Conservation (phyloP, 2,797 vertebrate genomes). For the Microctenopoma steveboyesi region DNA sequence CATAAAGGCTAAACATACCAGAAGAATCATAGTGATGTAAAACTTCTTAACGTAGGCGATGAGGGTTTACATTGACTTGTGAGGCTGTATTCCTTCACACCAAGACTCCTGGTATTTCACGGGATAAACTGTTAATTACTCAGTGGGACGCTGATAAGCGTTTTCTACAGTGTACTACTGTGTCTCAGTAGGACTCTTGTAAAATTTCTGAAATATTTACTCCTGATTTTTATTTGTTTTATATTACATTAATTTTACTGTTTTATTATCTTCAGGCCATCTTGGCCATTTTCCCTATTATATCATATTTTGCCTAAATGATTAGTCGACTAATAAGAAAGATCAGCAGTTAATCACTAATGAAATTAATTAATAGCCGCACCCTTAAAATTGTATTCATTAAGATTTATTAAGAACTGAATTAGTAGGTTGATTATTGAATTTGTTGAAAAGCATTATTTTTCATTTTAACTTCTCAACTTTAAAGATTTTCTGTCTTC, state of each 20-base stretch:
- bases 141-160: neutral
- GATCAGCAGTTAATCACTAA: neutral
- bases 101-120: neutral
- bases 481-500: neutral
- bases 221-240: no score
- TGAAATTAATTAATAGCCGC: neutral
- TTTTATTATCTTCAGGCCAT: no score
- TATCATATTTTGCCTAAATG: no score
- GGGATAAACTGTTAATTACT: neutral
- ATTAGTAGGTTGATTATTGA: neutral
- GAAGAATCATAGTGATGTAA: neutral
- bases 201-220: no score
- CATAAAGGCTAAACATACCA: neutral
- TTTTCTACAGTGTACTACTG: neutral
- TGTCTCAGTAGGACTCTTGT: neutral
- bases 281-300: no score
- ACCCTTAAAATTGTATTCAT: no score
- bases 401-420: no score
- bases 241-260: no score
- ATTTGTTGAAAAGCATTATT: neutral
- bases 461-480: no score
- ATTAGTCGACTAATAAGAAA: neutral
- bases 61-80: constrained; percentile 3
- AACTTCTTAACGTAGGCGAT: accelerated
- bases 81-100: neutral